phyloP scores from a whole-genome alignment of 2,113 vertebrate species.

The Delphinapterus leucas region DNA sequence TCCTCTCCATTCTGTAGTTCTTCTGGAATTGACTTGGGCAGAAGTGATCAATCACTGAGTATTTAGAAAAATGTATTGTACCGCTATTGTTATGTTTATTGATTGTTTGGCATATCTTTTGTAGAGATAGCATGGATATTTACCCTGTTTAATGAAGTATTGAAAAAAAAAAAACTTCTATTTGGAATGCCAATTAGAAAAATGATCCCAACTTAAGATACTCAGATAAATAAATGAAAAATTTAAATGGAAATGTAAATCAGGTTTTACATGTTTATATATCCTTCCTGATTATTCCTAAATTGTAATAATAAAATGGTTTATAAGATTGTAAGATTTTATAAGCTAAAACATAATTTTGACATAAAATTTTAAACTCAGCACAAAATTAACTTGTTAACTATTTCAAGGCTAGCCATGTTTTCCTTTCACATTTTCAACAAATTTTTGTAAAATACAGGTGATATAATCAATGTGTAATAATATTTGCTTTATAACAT shows the following conservation, averaged over 20 bases:
- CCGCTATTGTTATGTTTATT: background rate
- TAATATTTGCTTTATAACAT: background rate
- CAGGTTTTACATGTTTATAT: background rate
- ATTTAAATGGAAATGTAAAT: slow-evolving; percentile 7
- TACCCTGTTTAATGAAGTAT: background rate
- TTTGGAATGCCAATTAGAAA: background rate
- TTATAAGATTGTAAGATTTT: background rate
- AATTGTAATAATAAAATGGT: background rate
- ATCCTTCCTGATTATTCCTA: background rate
- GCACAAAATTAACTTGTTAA: background rate
- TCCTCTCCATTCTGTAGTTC: slow-evolving; percentile 91
- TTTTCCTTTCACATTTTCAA: background rate
- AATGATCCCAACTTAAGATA: background rate
- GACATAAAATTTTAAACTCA: background rate
- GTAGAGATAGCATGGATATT: background rate
- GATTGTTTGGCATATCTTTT: background rate
- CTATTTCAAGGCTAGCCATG: background rate
- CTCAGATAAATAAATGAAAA: background rate
- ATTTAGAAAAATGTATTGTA: slow-evolving; percentile 35
- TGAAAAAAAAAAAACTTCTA: background rate
- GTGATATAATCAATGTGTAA: background rate
- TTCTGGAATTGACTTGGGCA: slow-evolving; percentile 88
- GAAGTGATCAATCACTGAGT: slow-evolving; percentile 70
- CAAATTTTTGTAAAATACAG: background rate
- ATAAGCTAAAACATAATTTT: background rate